Conservation (phyloP, 2,113 vertebrate genomes). For the Ochotona princeps region DNA sequence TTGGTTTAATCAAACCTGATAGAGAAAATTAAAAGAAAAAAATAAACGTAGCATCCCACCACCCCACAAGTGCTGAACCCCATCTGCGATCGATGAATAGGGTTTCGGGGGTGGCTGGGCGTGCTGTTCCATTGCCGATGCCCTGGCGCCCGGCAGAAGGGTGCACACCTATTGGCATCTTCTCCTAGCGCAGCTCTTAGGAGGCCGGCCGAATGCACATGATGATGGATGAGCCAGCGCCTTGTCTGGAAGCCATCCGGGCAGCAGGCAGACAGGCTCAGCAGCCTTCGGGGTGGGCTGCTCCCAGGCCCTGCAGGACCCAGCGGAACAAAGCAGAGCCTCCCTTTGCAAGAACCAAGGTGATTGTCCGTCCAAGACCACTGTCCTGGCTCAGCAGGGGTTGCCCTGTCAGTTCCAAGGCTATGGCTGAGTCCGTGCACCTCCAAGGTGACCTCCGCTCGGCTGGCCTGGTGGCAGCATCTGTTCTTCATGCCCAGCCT, state of each 20-base stretch:
- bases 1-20: constrained; percentile 85
- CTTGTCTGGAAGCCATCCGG: background rate
- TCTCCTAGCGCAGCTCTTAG: constrained; percentile 80
- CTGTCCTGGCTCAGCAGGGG: accelerated
- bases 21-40: constrained; percentile 82
- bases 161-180: constrained; percentile 77
- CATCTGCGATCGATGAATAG: constrained; percentile 70
- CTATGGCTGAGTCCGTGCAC: background rate
- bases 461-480: constrained; percentile 50
- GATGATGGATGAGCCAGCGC: constrained; percentile 79
- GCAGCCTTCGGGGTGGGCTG: background rate
- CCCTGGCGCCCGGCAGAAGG: background rate
- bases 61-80: constrained; percentile 38
- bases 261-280: no score
- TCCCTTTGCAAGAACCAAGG: background rate
- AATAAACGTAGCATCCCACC: background rate
- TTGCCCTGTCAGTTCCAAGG: accelerated
- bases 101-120: constrained; percentile 66
- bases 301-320: no score
- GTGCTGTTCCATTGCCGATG: background rate
- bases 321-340: accelerated
- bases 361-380: accelerated
- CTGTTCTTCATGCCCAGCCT: constrained; percentile 56
- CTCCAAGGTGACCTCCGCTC: constrained; percentile 76
- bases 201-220: background rate